phyloP scores from a whole-genome alignment of 2,797 vertebrate species.

The Micropoecilia bifurca region DNA sequence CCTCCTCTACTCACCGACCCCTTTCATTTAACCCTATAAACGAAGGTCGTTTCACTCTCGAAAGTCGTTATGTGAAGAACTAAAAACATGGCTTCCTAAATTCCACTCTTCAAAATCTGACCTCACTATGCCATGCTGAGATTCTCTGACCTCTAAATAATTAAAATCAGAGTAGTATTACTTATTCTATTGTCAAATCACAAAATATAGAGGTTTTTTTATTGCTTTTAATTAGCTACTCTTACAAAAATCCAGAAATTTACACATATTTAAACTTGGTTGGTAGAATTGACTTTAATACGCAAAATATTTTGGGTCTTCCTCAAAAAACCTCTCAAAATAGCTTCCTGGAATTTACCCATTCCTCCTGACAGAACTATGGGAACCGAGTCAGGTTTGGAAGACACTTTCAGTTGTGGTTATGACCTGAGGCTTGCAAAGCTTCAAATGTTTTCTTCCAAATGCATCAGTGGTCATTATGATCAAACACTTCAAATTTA shows the following conservation, averaged over 20 bases:
- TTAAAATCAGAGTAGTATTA: background rate
- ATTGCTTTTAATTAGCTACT: background rate
- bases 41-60: slow-evolving; percentile 11
- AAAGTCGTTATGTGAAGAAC: background rate
- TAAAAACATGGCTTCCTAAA: slow-evolving; percentile 9
- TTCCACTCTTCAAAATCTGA: slow-evolving; percentile 6
- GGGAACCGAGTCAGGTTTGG: background rate
- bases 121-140: background rate
- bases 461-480: background rate
- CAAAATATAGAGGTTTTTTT: background rate
- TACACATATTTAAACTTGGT: background rate
- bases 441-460: background rate
- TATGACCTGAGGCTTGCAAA: background rate
- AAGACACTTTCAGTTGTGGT: background rate
- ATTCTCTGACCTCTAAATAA: background rate
- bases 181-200: background rate
- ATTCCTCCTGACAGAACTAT: background rate
- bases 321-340: background rate
- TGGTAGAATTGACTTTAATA: background rate
- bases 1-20: slow-evolving; percentile 47
- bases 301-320: background rate
- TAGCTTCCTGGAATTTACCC: background rate
- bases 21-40: slow-evolving; percentile 75
- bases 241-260: background rate
- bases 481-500: background rate